These are phyloP conservation scores for Yponomeuta evonymella DNA, from an alignment of 2,888 invertebrate genomes.

Conservation along the genomic window DNA sequence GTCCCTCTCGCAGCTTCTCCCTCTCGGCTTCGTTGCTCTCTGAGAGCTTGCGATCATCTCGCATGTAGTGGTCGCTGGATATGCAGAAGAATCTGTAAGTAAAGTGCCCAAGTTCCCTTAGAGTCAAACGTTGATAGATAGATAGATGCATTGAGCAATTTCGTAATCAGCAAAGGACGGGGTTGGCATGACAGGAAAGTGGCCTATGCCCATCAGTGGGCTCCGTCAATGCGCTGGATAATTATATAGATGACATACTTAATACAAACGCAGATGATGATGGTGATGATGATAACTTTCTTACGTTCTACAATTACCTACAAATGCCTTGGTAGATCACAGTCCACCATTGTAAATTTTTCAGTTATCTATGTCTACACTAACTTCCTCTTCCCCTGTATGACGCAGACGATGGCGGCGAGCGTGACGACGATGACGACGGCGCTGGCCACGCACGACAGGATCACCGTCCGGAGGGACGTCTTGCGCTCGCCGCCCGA, in stretches of 20 bases:
- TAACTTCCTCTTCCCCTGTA: constrained; percentile 63
- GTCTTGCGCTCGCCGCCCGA: constrained; percentile 48
- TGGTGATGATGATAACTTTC: no score
- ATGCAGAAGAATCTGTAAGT: constrained; percentile 62
- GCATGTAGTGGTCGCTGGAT: constrained; percentile 61
- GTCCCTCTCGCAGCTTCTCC: constrained; percentile 68
- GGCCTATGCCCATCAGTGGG: no score
- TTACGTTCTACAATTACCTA: no score
- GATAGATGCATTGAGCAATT: no score
- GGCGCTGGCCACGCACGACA: constrained; percentile 59
- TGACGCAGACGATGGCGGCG: constrained; percentile 52
- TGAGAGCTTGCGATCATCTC: constrained; percentile 67
- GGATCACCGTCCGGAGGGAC: constrained; percentile 52
- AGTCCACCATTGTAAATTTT: no score
- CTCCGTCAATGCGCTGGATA: no score
- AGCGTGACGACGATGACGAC: constrained; percentile 56
- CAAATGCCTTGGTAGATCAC: no score
- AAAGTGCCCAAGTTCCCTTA: neutral
- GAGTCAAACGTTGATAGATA: no score
- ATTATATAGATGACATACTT: no score
- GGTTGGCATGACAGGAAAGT: no score
- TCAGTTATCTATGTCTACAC: neutral
- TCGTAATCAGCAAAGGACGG: no score
- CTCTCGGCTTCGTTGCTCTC: constrained; percentile 71
- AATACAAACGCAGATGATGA: no score